Conservation (phyloP, 2,888 invertebrate species). For the Ditula angustiorana region DNA sequence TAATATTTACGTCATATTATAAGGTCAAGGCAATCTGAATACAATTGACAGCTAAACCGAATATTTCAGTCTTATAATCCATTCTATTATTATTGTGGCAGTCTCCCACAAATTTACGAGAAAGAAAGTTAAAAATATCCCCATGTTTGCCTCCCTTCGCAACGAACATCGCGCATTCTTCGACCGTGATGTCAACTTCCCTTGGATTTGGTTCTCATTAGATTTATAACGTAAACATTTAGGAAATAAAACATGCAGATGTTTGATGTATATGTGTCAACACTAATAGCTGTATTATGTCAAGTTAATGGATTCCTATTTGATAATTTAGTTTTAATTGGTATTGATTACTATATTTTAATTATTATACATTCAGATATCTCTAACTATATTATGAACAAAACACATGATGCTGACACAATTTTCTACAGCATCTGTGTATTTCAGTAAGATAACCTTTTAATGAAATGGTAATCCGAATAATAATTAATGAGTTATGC, state of each 20-base stretch:
- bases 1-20: background rate
- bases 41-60: background rate
- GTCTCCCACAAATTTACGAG: slow-evolving; percentile 10
- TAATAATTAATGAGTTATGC: too few species aligned
- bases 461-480: too few species aligned
- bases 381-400: too few species aligned
- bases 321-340: background rate
- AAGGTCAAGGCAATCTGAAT: background rate
- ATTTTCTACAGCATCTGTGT: too few species aligned
- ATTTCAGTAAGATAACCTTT: too few species aligned
- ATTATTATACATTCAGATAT: too few species aligned
- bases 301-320: slow-evolving; percentile 1
- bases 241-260: background rate
- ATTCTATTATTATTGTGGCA: slow-evolving; percentile 18
- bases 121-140: slow-evolving; percentile 26
- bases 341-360: background rate
- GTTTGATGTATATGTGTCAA: slow-evolving; percentile 8
- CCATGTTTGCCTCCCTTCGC: slow-evolving; percentile 22
- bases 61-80: background rate
- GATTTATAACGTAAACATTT: slow-evolving; percentile 19
- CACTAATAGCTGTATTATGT: slow-evolving; percentile 19
- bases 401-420: too few species aligned
- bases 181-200: slow-evolving; percentile 20
- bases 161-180: slow-evolving; percentile 14
- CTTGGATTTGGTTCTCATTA: slow-evolving; percentile 2